Base-by-base conservation (phyloP, 1,140 invertebrate genomes). In the Grapholita molesta region DNA sequence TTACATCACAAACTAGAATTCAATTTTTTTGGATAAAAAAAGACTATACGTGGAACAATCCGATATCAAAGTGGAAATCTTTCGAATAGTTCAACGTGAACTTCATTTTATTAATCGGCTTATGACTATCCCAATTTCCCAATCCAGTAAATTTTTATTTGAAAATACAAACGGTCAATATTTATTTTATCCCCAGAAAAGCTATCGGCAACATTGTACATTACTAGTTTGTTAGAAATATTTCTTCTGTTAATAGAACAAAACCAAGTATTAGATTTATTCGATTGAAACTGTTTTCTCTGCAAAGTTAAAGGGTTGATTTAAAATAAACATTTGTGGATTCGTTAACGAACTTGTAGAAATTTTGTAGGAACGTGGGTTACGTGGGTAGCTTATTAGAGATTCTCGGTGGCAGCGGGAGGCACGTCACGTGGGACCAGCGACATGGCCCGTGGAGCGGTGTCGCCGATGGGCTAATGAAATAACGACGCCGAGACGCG, bases 281-380 rank as follows among this genome's bases (percentile, higher is more conserved):
- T 32, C 25, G 11, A 61, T 61, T 61, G 6, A 25, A 57, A 28
- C 52, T 11, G 52, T 21, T 28, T 57, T 57, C 21, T 57, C 55
- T 25, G 24, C 55, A 28, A 61, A 61, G n/a, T 61, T 72, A 72
- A 77, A 75, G 75, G 69, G 71, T 72, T 38, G 48, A 77, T 75
- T 70, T 79, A 76, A 75, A 81, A 76, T 76, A 77, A 81, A 81
- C 77, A 78, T 76, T 72, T 77, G 70, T 76, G 66, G 75, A 78
- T 73, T 79, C 73, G 75, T 75, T 80, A 83, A 83, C 78, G 78
- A 83, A 80, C 80, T 78, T 66, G 75, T 72, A 38, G 76, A 76
- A 76, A 81, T 78, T 78, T 78, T 75, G 68, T 74, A 70, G 68
- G 71, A 74, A 67, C 74, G 71, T 72, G 65, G 76, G 73, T 78